These are phyloP conservation scores for Opisthocomus hoazin DNA, from an alignment of 2,113 vertebrate genomes.

Conservation along the genomic window DNA sequence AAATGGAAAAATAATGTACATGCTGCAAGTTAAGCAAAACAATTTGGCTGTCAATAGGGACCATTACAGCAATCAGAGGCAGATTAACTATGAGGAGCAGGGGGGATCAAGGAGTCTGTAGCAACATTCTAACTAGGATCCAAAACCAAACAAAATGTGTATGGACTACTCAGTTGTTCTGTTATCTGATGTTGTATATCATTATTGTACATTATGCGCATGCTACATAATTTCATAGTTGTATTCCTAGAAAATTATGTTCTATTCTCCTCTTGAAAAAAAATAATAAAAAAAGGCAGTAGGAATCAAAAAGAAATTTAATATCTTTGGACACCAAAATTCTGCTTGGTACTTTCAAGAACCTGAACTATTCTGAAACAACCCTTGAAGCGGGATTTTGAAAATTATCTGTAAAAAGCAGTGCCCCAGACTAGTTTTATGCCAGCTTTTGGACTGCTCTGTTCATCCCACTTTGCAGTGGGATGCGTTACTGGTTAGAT, in stretches of 20 bases:
- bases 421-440: not conserved
- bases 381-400: not conserved
- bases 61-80: not conserved
- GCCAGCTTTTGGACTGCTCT: not conserved
- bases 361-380: not conserved
- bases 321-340: not conserved
- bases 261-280: not conserved
- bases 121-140: not conserved
- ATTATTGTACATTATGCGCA: not conserved
- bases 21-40: not conserved
- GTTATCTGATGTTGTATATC: not conserved
- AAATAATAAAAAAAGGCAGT: not conserved
- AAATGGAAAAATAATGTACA: conserved; percentile 14
- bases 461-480: not conserved
- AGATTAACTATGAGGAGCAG: not conserved
- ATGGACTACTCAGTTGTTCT: not conserved
- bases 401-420: not conserved
- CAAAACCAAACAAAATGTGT: not conserved
- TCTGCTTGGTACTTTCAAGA: not conserved
- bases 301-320: not conserved
- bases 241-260: not conserved
- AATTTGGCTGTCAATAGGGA: not conserved
- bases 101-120: not conserved
- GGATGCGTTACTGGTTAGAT: not conserved
- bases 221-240: not conserved